Evolutionary conservation across 2,888 invertebrate species (phyloP).

Genomic region (Bombylius major): DNA sequence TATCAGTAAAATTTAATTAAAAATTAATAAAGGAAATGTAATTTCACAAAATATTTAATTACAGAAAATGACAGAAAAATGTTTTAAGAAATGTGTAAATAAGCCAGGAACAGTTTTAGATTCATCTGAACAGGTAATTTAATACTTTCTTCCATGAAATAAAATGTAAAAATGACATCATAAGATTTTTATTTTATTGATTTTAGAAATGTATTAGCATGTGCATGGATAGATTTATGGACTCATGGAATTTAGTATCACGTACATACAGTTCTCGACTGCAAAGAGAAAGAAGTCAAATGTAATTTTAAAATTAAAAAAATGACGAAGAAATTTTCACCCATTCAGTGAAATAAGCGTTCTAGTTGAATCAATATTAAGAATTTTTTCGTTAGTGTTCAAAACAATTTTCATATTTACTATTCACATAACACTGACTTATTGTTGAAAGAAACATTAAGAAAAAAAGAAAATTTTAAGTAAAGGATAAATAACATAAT

Average conservation of each 20-base stretch:
- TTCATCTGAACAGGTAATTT: conserved; percentile 68
- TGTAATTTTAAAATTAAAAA: conserved; percentile 1
- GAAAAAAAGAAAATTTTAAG: too few relatives aligned
- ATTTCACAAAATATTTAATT: conserved; percentile 22
- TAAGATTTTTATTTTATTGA: neutral
- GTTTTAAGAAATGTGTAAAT: conserved; percentile 85
- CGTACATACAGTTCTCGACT: conserved; percentile 76
- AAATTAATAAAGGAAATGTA: neutral
- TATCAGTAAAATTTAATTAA: conserved; percentile 49
- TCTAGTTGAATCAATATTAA: too few relatives aligned
- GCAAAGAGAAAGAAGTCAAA: conserved; percentile 51
- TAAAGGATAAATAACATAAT: too few relatives aligned
- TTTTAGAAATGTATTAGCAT: conserved; percentile 89
- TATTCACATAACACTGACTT: too few relatives aligned
- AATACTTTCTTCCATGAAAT: conserved; percentile 10
- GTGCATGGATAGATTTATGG: conserved; percentile 98
- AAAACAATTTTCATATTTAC: too few relatives aligned
- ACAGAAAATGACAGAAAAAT: conserved; percentile 93
- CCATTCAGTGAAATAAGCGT: too few relatives aligned
- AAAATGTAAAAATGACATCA: too few relatives aligned
- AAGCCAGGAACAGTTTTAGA: conserved; percentile 85
- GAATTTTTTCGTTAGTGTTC: too few relatives aligned
- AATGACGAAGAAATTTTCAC: too few relatives aligned
- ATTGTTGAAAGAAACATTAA: too few relatives aligned
- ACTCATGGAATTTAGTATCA: conserved; percentile 87